A percentile compares a stretch with the other conserved stretches of the same genome.
phyloP scores from a whole-genome alignment of 2,797 vertebrate species.

The Myiotriccus ornatus region DNA sequence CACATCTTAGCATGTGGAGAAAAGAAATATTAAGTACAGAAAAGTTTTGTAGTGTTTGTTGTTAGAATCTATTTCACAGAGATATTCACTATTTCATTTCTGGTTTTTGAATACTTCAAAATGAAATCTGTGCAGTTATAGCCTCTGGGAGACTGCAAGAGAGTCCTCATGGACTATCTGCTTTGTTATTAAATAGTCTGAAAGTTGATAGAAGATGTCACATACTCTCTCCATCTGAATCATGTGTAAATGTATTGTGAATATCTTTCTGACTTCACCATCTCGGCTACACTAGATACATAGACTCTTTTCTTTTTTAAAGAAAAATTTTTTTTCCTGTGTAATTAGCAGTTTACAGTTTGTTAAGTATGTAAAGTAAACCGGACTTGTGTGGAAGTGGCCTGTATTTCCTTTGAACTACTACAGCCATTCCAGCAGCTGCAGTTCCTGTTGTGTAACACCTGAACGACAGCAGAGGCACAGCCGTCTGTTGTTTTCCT shows the following conservation, averaged over 20 bases:
- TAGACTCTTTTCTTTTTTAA: not conserved
- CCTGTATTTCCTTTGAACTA: not conserved
- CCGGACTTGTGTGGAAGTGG: not conserved
- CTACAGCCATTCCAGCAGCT: not conserved
- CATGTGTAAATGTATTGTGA: not conserved
- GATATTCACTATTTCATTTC: not conserved
- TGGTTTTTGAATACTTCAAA: not conserved
- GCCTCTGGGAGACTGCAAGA: not conserved
- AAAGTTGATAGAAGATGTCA: not conserved
- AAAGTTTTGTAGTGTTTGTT: not conserved
- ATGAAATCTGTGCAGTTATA: not conserved
- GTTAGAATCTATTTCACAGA: not conserved
- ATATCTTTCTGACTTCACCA: not conserved
- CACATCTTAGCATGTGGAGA: not conserved
- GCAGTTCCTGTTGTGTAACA: not conserved
- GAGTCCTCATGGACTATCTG: not conserved
- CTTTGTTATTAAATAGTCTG: not conserved
- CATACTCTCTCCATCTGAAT: not conserved
- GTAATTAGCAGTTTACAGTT: not conserved
- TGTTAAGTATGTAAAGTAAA: not conserved
- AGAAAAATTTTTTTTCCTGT: fast-evolving
- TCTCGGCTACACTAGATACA: not conserved
- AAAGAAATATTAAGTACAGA: not conserved
- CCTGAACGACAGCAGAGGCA: not conserved
- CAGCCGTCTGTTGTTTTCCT: not conserved